A percentile compares a stretch with the other conserved stretches of the same genome.
Evolutionary conservation across 2,888 invertebrate species (phyloP).

Genomic region (Sesia apiformis): DNA sequence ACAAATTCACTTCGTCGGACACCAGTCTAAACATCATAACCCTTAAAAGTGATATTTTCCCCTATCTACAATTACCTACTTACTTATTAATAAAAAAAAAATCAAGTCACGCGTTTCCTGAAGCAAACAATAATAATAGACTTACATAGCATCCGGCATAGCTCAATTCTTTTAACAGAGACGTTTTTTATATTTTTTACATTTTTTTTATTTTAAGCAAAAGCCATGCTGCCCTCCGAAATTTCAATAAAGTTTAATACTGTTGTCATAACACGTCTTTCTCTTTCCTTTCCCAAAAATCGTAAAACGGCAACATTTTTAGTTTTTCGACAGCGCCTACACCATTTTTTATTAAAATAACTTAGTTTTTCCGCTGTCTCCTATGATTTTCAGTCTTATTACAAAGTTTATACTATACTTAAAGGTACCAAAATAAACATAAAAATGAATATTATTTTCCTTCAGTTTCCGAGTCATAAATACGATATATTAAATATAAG

Average conservation of each 20-base stretch:
- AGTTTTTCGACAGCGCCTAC: too few relatives aligned
- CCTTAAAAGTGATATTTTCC: not conserved
- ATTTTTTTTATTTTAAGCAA: conserved; percentile 31
- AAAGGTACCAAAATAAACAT: too few relatives aligned
- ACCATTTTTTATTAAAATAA: too few relatives aligned
- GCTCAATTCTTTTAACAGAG: conserved; percentile 59
- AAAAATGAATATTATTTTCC: too few relatives aligned
- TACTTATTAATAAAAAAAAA: conserved; percentile 11
- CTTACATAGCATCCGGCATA: conserved; percentile 55
- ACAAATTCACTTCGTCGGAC: too few relatives aligned
- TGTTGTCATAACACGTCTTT: conserved; percentile 8
- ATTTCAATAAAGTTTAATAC: conserved; percentile 22
- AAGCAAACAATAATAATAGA: conserved; percentile 34
- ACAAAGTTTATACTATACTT: too few relatives aligned
- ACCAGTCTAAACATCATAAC: not conserved
- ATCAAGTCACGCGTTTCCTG: conserved; percentile 28
- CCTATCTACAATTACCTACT: not conserved
- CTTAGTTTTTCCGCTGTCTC: too few relatives aligned
- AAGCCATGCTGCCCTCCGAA: conserved; percentile 37
- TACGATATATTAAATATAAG: too few relatives aligned
- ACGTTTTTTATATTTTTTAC: conserved; percentile 33
- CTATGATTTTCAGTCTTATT: too few relatives aligned
- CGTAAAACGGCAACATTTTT: too few relatives aligned
- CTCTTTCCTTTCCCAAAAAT: not conserved
- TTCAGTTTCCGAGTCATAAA: too few relatives aligned